A percentile compares a stretch with the other conserved stretches of the same genome.
Evolutionary conservation across 2,797 vertebrate genomes (phyloP).

Genomic region (Rhinella marina): DNA sequence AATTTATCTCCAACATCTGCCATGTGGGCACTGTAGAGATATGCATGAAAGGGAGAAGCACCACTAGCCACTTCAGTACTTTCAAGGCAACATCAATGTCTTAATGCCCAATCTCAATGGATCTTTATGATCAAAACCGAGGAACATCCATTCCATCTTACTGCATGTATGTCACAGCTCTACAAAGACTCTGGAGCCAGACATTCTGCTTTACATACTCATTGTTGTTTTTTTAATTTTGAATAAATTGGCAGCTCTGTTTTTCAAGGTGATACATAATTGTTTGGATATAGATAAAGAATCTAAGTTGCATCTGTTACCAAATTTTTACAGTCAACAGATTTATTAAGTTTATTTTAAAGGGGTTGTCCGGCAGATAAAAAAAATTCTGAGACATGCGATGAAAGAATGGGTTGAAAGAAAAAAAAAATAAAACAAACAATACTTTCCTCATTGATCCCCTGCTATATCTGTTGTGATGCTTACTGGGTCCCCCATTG

Average conservation of each 20-base stretch:
- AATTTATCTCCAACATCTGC: conserved; percentile 57
- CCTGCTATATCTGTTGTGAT: too few species aligned
- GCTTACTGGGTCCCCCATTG: too few species aligned
- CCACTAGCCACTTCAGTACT: not conserved
- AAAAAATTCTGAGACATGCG: too few species aligned
- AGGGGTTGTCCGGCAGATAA: too few species aligned
- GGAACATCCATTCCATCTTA: not conserved
- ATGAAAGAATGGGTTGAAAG: too few species aligned
- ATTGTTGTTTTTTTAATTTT: not conserved
- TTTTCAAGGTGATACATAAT: not conserved
- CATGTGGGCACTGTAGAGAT: not conserved
- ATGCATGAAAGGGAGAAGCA: conserved; percentile 1
- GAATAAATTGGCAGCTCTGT: not conserved
- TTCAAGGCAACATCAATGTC: not conserved
- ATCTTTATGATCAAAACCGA: not conserved
- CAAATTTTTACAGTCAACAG: not conserved
- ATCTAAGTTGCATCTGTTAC: not conserved
- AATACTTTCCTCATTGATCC: too few species aligned
- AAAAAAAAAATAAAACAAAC: too few species aligned
- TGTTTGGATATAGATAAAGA: not conserved
- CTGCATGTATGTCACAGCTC: not conserved
- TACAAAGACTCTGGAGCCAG: not conserved
- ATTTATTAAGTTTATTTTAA: not conserved
- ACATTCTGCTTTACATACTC: not conserved
- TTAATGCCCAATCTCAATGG: conserved; percentile 16